These are phyloP conservation scores for Bovichtus variegatus DNA, from an alignment of 2,797 vertebrate genomes.

Conservation along the genomic window DNA sequence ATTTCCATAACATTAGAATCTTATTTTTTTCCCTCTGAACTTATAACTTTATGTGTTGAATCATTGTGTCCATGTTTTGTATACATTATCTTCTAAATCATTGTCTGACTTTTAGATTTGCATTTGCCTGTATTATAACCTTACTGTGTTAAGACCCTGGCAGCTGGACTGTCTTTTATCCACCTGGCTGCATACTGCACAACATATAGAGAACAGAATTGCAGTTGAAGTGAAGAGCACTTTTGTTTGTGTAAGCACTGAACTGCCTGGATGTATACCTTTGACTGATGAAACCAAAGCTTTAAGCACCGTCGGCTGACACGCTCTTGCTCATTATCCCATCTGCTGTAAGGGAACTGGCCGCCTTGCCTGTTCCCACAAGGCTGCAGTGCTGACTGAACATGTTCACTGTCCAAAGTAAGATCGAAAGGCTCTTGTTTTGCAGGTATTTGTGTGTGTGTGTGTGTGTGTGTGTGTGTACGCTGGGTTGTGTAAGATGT, in stretches of 20 bases:
- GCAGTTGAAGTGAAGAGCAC: background rate
- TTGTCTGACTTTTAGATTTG: background rate
- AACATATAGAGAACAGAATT: background rate
- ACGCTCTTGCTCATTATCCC: constrained; percentile 63
- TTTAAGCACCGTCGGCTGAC: constrained; percentile 41
- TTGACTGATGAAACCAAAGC: constrained; percentile 54
- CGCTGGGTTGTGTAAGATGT: background rate
- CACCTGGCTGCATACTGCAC: constrained; percentile 11
- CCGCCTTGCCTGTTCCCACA: constrained; percentile 44
- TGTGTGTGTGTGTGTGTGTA: background rate
- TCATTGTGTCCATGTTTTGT: no score
- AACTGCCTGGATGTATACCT: constrained; percentile 21
- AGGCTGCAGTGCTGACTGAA: constrained; percentile 61
- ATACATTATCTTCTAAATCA: no score
- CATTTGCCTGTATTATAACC: background rate
- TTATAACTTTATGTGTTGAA: no score
- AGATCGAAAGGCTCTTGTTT: constrained; percentile 62
- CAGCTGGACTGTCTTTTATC: background rate
- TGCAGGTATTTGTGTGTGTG: constrained; percentile 42
- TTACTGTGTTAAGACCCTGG: background rate
- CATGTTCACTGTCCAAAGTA: constrained; percentile 47
- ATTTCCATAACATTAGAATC: no score
- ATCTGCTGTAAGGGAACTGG: constrained; percentile 44
- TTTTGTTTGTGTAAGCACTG: constrained; percentile 47
- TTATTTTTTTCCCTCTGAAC: no score